These are phyloP conservation scores for Limnephilus auricula DNA, from an alignment of 2,888 invertebrate genomes.

Conservation along the genomic window DNA sequence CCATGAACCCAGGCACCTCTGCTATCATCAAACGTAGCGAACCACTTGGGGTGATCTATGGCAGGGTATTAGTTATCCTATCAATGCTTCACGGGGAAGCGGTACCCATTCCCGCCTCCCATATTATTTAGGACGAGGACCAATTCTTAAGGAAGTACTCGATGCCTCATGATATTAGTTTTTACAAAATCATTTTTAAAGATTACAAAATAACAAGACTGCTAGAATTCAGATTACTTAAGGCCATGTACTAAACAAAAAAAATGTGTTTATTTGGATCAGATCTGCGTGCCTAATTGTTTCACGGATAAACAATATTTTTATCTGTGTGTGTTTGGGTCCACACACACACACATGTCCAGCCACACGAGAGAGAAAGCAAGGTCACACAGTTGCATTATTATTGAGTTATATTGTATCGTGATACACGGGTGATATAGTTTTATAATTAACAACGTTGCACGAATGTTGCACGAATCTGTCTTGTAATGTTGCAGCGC, in stretches of 20 bases:
- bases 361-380: constrained; percentile 48
- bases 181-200: neutral
- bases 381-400: constrained; percentile 56
- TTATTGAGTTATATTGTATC: constrained; percentile 9
- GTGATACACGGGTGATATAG: neutral
- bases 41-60: too few relatives aligned
- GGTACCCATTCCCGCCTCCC: too few relatives aligned
- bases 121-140: too few relatives aligned
- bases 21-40: too few relatives aligned
- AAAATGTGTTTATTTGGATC: neutral
- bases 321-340: neutral
- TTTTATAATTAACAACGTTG: neutral
- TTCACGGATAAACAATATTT: neutral
- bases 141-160: neutral
- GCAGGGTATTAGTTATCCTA: too few relatives aligned
- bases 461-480: neutral
- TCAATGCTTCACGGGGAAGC: too few relatives aligned
- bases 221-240: neutral
- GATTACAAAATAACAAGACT: neutral
- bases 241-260: neutral
- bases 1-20: too few relatives aligned
- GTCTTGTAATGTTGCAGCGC: neutral
- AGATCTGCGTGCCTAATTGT: constrained; percentile 32
- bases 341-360: too few relatives aligned
- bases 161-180: neutral